These are phyloP conservation scores for Rhagonycha fulva DNA, from an alignment of 2,888 invertebrate species.

Conservation along the genomic window DNA sequence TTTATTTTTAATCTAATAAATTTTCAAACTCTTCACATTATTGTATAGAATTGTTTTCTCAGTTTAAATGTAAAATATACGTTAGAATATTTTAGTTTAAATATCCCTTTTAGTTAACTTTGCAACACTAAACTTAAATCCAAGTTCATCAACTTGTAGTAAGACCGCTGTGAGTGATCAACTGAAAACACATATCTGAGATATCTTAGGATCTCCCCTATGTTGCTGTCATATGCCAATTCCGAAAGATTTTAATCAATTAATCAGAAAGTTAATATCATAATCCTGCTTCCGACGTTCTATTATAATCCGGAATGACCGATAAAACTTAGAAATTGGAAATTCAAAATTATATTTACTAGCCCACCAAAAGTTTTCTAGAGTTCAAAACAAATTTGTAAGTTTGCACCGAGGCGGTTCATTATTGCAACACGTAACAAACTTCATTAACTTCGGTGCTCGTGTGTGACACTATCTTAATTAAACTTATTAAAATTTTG, in stretches of 20 bases:
- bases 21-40: background rate
- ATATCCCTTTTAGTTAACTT: background rate
- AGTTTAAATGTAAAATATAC: background rate
- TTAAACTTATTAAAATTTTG: background rate
- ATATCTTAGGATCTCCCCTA: constrained; percentile 36
- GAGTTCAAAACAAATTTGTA: background rate
- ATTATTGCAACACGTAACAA: background rate
- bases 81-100: background rate
- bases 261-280: constrained; percentile 53
- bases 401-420: background rate
- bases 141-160: constrained; percentile 7
- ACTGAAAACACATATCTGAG: constrained; percentile 14
- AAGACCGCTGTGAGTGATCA: constrained; percentile 8
- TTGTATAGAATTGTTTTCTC: background rate
- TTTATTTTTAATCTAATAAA: background rate
- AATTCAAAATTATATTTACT: background rate
- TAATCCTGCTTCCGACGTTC: constrained; percentile 46
- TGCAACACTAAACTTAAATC: background rate
- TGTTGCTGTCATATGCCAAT: constrained; percentile 49
- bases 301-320: constrained; percentile 14
- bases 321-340: constrained; percentile 1
- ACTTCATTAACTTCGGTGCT: background rate
- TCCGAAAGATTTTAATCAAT: constrained; percentile 50
- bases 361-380: background rate
- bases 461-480: background rate